Conservation (phyloP, 2,113 vertebrate genomes). For the Ammodytes marinus region DNA sequence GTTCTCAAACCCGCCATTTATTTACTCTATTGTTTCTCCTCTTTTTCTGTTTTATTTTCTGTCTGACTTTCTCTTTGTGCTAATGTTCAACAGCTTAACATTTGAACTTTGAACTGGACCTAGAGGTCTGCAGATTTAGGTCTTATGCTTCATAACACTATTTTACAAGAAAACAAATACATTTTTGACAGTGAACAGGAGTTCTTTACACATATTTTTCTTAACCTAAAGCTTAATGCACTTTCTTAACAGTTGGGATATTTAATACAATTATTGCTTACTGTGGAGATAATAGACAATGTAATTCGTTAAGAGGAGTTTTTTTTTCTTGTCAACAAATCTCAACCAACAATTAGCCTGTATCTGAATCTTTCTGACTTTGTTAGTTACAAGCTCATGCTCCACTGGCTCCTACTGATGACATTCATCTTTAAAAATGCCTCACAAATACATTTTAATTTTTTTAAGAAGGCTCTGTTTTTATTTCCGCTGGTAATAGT, state of each 20-base stretch:
- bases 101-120: not conserved
- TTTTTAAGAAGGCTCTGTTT: not conserved
- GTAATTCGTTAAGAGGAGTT: not conserved
- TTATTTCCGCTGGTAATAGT: not conserved
- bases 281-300: not conserved
- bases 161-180: not conserved
- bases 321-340: not conserved
- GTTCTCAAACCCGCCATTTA: not conserved
- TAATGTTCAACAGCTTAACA: not conserved
- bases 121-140: not conserved
- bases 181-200: not conserved
- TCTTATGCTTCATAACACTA: not conserved
- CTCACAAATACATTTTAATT: not conserved
- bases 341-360: not conserved
- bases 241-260: not conserved
- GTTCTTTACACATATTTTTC: not conserved
- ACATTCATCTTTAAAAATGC: not conserved
- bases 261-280: not conserved
- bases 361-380: not conserved
- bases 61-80: not conserved
- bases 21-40: not conserved
- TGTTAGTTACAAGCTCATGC: not conserved
- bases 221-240: not conserved
- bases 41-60: slow-evolving; percentile 4
- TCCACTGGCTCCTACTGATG: not conserved